Conservation (phyloP, 1,140 invertebrate genomes). For the Trichogramma pretiosum region DNA sequence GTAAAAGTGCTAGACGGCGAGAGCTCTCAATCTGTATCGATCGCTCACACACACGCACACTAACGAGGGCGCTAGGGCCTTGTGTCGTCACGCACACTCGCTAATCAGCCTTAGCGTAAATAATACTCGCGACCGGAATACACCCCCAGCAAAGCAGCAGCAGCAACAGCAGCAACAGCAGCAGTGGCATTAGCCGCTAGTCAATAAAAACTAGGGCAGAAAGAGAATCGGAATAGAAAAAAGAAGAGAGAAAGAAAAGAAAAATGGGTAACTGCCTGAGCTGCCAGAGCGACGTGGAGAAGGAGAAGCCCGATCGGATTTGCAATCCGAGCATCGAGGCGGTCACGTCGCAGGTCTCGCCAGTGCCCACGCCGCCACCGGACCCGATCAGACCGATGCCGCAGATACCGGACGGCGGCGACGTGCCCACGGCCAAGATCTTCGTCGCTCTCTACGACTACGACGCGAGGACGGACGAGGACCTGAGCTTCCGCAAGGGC, state of each 20-base stretch:
- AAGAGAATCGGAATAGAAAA: background rate
- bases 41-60: no score
- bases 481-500: slow-evolving; percentile 95
- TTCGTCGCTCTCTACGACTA: slow-evolving; percentile 98
- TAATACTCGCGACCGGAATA: no score
- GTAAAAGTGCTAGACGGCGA: no score
- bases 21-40: no score
- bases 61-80: no score
- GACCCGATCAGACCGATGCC: slow-evolving; percentile 57
- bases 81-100: no score
- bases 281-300: slow-evolving; percentile 55
- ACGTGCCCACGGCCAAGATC: slow-evolving; percentile 68
- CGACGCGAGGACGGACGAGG: slow-evolving; percentile 96
- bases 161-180: slow-evolving; percentile 5
- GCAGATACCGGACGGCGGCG: slow-evolving; percentile 51
- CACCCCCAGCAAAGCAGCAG: no score
- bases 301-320: slow-evolving; percentile 54
- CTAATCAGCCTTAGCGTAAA: no score
- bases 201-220: background rate
- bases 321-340: slow-evolving; percentile 55
- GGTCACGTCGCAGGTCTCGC: slow-evolving; percentile 50
- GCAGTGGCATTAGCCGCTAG: no score
- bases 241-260: no score
- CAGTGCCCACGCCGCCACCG: slow-evolving; percentile 56
- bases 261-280: slow-evolving; percentile 67